phyloP scores from a whole-genome alignment of 2,888 invertebrate species.

The Clivina fossor region DNA sequence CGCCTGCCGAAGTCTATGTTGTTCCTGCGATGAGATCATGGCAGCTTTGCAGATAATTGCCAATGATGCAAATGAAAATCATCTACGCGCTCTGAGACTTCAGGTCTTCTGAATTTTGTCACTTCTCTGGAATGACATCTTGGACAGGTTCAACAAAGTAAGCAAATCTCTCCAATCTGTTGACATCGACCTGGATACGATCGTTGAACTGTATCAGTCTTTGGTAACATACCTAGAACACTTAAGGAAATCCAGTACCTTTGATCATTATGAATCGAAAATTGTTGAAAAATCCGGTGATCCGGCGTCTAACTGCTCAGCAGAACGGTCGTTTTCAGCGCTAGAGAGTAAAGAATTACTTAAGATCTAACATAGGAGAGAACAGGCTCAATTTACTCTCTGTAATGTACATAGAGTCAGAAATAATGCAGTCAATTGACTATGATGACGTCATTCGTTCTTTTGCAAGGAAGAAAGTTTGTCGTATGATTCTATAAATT shows the following conservation, averaged over 20 bases:
- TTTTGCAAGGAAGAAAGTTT: conserved; percentile 10
- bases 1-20: conserved; percentile 30
- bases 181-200: conserved; percentile 34
- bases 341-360: conserved; percentile 12
- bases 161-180: conserved; percentile 34
- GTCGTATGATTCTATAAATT: conserved; percentile 11
- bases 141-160: conserved; percentile 36
- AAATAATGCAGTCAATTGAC: conserved; percentile 21
- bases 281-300: conserved; percentile 21
- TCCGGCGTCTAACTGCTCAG: conserved; percentile 13
- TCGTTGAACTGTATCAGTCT: conserved; percentile 33
- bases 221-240: conserved; percentile 19
- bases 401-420: conserved; percentile 17
- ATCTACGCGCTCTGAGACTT: conserved; percentile 36
- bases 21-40: conserved; percentile 32
- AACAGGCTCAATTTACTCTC: conserved; percentile 24
- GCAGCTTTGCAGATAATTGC: conserved; percentile 26
- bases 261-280: conserved; percentile 23
- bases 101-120: conserved; percentile 36
- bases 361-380: conserved; percentile 19
- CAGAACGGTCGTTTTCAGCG: conserved; percentile 16
- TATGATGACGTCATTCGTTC: conserved; percentile 21
- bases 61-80: conserved; percentile 34
- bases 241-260: conserved; percentile 21
- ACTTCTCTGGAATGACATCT: conserved; percentile 36